Evolutionary conservation across 2,888 invertebrate species (phyloP), one percentile per base, ranked within the genome.

Genomic region (Tachystola acroxantha): DNA sequence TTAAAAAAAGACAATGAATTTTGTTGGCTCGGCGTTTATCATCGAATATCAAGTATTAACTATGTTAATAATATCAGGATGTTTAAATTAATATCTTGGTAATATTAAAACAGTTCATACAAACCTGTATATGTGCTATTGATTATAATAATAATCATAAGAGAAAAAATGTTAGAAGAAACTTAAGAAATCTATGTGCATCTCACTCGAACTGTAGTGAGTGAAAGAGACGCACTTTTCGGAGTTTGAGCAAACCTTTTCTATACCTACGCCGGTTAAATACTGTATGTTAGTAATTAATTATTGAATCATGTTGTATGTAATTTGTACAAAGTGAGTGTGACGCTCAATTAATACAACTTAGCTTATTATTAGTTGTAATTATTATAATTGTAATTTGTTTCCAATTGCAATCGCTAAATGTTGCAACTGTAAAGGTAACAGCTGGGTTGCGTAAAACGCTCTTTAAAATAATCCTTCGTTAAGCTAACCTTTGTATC

Each of bases 261-360:
- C 16, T 16, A n/a, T n/a, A n/a, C 16, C 3, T 16, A 16, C 16
- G 16, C 16, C 16, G 16, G 16, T 16, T 16, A 69, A n/a, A n/a
- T 65, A 69, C 65, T 68, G 66, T 76, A 73, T 75, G 61, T 69
- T 36, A 40, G 40, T 40, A 6, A 4, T 4, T n/a, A 70, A 72
- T 69, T 74, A 6, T 16, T 4, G n/a, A 70, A 72, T 69, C 74
- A 64, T 67, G 60, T 72, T 75, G 74, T 81, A 75, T 77, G 20
- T 24, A 24, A 78, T 75, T n/a, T 85, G 86, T 85, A 85, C 85
- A 85, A 85, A 85, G 77, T 74, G 85, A 76, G 84, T 81, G 73
- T 57, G 57, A 73, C n/a, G 85, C 85, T 85, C 86, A 81, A 76
- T 7, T 4, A 24, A 9, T 77, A 78, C 77, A 75, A 76, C 56